phyloP scores from a whole-genome alignment of 2,888 invertebrate genomes.

The Euplagia quadripunctaria region DNA sequence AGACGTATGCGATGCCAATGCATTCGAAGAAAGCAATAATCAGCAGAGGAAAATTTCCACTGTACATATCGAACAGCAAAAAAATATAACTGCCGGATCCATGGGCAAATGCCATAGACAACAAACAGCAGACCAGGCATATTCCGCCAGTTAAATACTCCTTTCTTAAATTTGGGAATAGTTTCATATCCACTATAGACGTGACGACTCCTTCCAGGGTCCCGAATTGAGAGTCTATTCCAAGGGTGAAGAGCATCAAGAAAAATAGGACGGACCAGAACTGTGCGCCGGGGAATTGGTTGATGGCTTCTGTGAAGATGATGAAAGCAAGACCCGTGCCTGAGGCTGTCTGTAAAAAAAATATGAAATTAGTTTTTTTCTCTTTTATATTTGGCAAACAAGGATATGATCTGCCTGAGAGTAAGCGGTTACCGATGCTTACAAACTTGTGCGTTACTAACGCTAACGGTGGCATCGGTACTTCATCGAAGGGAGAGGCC shows the following conservation, averaged over 20 bases:
- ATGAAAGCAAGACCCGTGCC: constrained; percentile 99
- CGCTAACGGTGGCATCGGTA: not conserved
- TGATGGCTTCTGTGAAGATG: constrained; percentile 99
- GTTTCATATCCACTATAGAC: constrained; percentile 97
- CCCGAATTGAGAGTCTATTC: constrained; percentile 98
- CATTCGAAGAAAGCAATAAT: constrained; percentile 98
- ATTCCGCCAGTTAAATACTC: constrained; percentile 94
- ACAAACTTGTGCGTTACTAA: not conserved
- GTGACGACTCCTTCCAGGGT: constrained; percentile 98
- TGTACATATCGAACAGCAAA: constrained; percentile 97
- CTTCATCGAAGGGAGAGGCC: too few relatives aligned
- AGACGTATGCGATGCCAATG: constrained; percentile 96
- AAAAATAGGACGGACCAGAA: constrained; percentile 99
- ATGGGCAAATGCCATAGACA: constrained; percentile 97
- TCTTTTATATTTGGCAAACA: too few relatives aligned
- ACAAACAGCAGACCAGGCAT: constrained; percentile 93
- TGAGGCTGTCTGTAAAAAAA: constrained; percentile 93
- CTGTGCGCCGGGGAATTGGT: constrained; percentile 98
- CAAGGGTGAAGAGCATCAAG: constrained; percentile 98
- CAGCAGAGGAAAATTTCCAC: constrained; percentile 96
- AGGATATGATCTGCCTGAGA: too few relatives aligned
- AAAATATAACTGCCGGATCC: constrained; percentile 98
- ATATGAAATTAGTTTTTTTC: not conserved
- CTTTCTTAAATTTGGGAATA: constrained; percentile 96
- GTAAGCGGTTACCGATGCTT: too few relatives aligned